Conservation (phyloP, 2,888 invertebrate genomes). For the Notodromas monacha region DNA sequence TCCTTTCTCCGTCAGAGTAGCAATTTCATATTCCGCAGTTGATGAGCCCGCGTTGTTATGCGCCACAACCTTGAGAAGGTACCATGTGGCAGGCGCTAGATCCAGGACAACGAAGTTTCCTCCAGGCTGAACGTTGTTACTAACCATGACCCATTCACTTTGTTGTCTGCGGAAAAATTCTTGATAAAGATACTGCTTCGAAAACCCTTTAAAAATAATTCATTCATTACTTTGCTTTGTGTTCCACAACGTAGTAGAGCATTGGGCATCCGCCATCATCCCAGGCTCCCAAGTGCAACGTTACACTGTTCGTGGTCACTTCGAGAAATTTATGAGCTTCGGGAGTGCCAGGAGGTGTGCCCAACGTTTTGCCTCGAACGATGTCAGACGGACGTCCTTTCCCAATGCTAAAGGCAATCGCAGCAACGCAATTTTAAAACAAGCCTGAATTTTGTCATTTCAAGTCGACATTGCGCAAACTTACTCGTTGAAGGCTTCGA, state of each 20-base stretch:
- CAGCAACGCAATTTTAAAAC: not conserved
- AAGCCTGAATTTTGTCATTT: no score
- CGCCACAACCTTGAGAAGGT: conserved; percentile 32
- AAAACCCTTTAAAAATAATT: not conserved
- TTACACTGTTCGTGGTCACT: conserved; percentile 68
- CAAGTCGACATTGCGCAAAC: conserved; percentile 9
- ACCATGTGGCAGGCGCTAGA: conserved; percentile 73
- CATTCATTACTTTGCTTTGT: conserved; percentile 44
- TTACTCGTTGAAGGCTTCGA: conserved; percentile 66
- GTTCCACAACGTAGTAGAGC: conserved; percentile 74
- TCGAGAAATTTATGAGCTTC: conserved; percentile 65
- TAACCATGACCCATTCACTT: conserved; percentile 68
- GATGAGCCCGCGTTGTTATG: conserved; percentile 74
- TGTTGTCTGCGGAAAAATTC: not conserved
- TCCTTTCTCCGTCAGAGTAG: conserved; percentile 69
- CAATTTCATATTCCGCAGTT: conserved; percentile 77
- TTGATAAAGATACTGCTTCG: not conserved
- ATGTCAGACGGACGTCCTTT: conserved; percentile 65
- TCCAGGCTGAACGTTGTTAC: conserved; percentile 62
- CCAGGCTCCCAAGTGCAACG: conserved; percentile 69
- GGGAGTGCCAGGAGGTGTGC: conserved; percentile 68
- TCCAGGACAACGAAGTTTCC: conserved; percentile 68
- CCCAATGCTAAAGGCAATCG: conserved; percentile 30
- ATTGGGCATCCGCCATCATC: conserved; percentile 78
- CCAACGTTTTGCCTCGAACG: conserved; percentile 58